Base-by-base conservation (phyloP, 2,113 vertebrate genomes). In the Mustelus asterias region DNA sequence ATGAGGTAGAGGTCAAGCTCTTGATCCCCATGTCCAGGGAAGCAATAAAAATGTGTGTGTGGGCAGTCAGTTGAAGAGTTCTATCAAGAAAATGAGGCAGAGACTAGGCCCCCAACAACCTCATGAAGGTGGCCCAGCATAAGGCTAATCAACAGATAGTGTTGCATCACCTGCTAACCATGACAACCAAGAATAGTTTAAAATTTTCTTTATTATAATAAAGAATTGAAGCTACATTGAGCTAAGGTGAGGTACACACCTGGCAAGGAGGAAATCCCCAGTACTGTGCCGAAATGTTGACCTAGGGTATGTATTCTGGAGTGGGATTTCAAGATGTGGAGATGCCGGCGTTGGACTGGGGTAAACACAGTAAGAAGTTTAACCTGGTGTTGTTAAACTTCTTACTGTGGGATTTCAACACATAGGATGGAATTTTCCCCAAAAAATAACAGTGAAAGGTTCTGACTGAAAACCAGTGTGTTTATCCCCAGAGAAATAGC, bases 311-410 rank as follows among this genome's bases (percentile, higher is more conserved):
- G 33, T 41, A 37, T 41, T 9, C 14, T 37, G 37, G 6, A 83
- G 78, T 83, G 78, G 78, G 14, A 83, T 83, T 83, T 83, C n/a
- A 83, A 83, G n/a, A n/a, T n/a, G n/a, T n/a, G n/a, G n/a, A n/a
- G n/a, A n/a, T n/a, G n/a, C n/a, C n/a, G n/a, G n/a, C n/a, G n/a
- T n/a, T n/a, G n/a, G n/a, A n/a, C n/a, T n/a, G n/a, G n/a, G n/a
- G n/a, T n/a, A n/a, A n/a, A n/a, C n/a, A n/a, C n/a, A n/a, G n/a
- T n/a, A n/a, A n/a, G n/a, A n/a, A n/a, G n/a, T n/a, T n/a, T n/a
- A n/a, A n/a, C n/a, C n/a, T n/a, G n/a, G n/a, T n/a, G n/a, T n/a
- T n/a, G n/a, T n/a, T n/a, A n/a, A n/a, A n/a, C n/a, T n/a, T n/a
- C n/a, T n/a, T n/a, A n/a, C n/a, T n/a, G 78, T 83, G 78, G 78